Conservation (phyloP, 2,113 vertebrate species). For the Melozone crissalis region DNA sequence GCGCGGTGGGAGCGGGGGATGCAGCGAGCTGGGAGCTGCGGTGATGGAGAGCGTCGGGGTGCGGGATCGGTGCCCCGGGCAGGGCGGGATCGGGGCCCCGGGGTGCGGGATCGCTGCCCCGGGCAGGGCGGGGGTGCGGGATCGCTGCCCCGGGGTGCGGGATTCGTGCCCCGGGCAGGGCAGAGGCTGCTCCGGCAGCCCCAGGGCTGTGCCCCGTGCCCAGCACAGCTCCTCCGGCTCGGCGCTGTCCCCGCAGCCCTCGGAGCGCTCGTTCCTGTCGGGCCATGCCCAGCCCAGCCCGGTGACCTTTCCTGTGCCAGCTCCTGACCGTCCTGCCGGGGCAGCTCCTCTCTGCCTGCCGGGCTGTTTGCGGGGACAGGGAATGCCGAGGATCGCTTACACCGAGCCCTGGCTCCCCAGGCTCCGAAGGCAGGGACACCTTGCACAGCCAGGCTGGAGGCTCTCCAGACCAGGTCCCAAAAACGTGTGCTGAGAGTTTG, state of each 20-base stretch:
- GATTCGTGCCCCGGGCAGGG: background rate
- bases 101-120: background rate
- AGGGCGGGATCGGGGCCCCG: background rate
- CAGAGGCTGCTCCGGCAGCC: fast-evolving
- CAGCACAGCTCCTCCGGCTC: too few species aligned
- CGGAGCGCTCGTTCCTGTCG: background rate
- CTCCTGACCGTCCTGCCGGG: background rate
- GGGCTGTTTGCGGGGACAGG: background rate
- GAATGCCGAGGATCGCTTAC: background rate
- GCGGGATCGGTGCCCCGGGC: background rate
- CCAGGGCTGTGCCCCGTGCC: background rate
- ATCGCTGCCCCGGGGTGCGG: too few species aligned
- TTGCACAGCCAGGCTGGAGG: background rate
- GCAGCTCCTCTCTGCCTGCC: background rate
- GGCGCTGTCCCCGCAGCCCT: too few species aligned
- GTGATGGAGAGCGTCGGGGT: background rate
- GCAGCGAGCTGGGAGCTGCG: fast-evolving
- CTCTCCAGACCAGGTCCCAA: background rate
- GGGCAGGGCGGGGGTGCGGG: background rate
- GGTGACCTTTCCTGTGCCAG: background rate
- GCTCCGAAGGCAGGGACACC: background rate
- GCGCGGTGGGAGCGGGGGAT: fast-evolving
- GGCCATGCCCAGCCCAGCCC: background rate
- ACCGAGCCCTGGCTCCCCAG: background rate
- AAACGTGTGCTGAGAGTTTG: fast-evolving